Conservation (phyloP, 2,888 invertebrate species). For the Conchocele bisecta region DNA sequence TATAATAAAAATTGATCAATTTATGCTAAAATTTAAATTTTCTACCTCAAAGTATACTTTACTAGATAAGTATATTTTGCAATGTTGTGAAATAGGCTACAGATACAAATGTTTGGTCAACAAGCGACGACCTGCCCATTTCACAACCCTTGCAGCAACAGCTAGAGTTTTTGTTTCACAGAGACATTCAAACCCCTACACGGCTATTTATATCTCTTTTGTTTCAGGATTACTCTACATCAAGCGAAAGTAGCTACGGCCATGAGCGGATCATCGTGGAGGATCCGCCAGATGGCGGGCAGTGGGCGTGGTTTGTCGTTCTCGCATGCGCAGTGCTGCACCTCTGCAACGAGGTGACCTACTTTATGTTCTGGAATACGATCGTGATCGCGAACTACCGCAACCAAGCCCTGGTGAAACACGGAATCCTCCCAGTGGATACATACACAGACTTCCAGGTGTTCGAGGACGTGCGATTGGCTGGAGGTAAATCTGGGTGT, state of each 20-base stretch:
- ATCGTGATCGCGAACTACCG: conserved; percentile 32
- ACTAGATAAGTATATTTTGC: no score
- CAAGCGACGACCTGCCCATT: no score
- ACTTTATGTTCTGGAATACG: conserved; percentile 47
- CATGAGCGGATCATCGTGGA: conserved; percentile 30
- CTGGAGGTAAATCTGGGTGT: conserved; percentile 34
- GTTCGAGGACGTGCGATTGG: conserved; percentile 43
- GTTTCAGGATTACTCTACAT: conserved; percentile 24
- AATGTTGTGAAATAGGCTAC: no score
- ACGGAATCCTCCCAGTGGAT: background rate
- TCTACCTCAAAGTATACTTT: no score
- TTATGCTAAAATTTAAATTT: no score
- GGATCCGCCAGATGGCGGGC: conserved; percentile 53
- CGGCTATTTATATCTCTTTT: conserved; percentile 2
- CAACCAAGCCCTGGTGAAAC: background rate
- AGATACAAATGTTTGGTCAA: no score
- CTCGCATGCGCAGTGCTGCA: conserved; percentile 53
- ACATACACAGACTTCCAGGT: conserved; percentile 48
- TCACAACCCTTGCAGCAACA: no score
- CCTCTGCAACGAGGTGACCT: conserved; percentile 45
- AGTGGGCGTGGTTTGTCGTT: conserved; percentile 53
- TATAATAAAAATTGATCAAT: no score
- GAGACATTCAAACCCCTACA: no score
- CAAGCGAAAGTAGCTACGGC: conserved; percentile 16
- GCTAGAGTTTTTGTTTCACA: no score